A percentile compares a stretch with the other conserved stretches of the same genome.
Conservation (phyloP, 2,113 vertebrate species). For the Picathartes gymnocephalus region DNA sequence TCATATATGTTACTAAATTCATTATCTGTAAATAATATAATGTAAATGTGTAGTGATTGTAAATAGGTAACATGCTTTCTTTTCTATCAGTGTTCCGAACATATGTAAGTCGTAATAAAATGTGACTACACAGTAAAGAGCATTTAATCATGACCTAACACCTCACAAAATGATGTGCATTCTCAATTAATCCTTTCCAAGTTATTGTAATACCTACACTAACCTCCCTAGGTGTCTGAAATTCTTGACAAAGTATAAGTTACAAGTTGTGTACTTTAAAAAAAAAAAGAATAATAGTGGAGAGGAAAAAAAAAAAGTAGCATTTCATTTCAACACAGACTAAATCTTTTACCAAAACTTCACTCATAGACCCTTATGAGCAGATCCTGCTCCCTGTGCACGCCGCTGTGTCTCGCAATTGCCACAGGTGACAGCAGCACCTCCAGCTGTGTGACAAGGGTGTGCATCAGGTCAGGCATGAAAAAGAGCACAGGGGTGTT, state of each 20-base stretch:
- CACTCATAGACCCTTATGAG: not conserved
- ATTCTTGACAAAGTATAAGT: not conserved
- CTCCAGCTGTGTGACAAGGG: not conserved
- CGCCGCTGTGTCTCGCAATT: rapidly evolving
- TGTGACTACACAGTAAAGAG: slow-evolving; percentile 56
- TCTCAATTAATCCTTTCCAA: not conserved
- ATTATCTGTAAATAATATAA: slow-evolving; percentile 77
- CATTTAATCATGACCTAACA: slow-evolving; percentile 35
- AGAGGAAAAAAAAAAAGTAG: not conserved
- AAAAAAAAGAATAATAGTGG: not conserved
- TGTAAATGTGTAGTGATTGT: slow-evolving; percentile 80
- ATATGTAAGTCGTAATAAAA: slow-evolving; percentile 80
- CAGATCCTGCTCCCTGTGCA: not conserved
- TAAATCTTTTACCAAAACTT: not conserved
- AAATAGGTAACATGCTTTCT: slow-evolving; percentile 75
- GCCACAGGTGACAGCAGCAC: not conserved
- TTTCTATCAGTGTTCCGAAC: slow-evolving; percentile 73
- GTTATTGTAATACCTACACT: not conserved
- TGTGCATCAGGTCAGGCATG: not conserved
- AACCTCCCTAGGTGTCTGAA: not conserved
- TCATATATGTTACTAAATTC: slow-evolving; percentile 67
- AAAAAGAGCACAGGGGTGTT: not conserved
- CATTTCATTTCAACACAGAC: not conserved
- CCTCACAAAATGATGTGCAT: not conserved
- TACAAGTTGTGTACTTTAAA: not conserved